Base-by-base conservation (phyloP, 2,888 invertebrate species). In the Ischnura elegans region DNA sequence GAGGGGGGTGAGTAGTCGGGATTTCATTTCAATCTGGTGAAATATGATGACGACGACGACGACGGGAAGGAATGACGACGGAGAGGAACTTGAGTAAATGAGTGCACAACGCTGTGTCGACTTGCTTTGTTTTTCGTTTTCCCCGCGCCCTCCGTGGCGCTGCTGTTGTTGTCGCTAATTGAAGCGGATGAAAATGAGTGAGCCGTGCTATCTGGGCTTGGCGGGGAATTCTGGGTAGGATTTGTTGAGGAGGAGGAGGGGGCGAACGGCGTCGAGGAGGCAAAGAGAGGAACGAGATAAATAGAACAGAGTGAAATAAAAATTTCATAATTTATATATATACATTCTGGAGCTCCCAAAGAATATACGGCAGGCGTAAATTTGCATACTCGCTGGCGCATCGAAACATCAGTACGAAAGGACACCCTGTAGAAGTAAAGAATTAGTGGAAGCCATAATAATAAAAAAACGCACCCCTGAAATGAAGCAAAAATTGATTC, bases 51-150 rank as follows among this genome's bases (percentile, higher is more conserved):
- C 46, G 90, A 66, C 43, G 90, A 87, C n/a, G n/a, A n/a, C n/a
- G n/a, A n/a, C n/a, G n/a, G n/a, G n/a, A 55, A 51, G 87, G 10
- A 90, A 13, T 61, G 8, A 90, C 45, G 90, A 90, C 90, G 90
- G 90, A 61, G 61, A 90, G 90, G 90, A 90, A 90, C 90, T 90
- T 90, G 90, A 90, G 90, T 90, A 90, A 90, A 90, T 90, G 90
- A 90, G 90, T 43, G 90, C 90, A 90, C 90, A 90, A 90, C 90
- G 90, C 90, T 61, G 90, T 66, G 61, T 90, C 61, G 90, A 61
- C 55, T 61, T 90, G 55, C 55, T 87, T 55, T 42, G 87, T 87
- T 87, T 87, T 43, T 61, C 66, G 36, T 90, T 66, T 90, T 43
- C 3, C 36, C 42, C 90, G 8, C n/a, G 42, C 25, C 47, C 90